Evolutionary conservation across 2,888 invertebrate genomes (phyloP), one percentile per base, ranked within the genome.

Genomic region (Petrophora chlorosata): DNA sequence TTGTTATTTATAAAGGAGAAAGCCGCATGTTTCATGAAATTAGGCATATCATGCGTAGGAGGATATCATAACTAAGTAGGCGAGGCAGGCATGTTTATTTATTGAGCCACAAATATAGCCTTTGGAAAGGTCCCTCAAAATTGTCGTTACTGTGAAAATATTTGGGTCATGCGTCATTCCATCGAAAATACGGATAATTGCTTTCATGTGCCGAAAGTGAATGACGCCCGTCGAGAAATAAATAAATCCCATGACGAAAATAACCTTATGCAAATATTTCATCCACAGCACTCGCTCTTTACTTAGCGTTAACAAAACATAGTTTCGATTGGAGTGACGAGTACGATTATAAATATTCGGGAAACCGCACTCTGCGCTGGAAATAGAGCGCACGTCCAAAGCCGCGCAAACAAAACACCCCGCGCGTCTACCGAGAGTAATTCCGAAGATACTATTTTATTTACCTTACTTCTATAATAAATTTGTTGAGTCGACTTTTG

Each of bases 381-480:
- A 82, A 84, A 86, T 87, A 85, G 78, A 57, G 52, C 62, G 63
- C 65, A 60, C 70, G 65, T 70, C 72, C 68, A 66, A 73, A 73
- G 66, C 70, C 22, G 26, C 14, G 71, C 70, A 80, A 83, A 79
- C 81, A 82, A 80, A 85, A 79, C 77, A 63, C 61, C n/a, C 25
- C 68, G 67, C 77, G 68, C 74, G 71, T 70, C 73, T 65, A 70
- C 69, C 61, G 50, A 55, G 73, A 75, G 69, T 82, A 76, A 78
- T 78, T 81, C 69, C 69, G 69, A 67, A 67, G 66, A 69, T 79
- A 84, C 82, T 81, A 79, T 77, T 77, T 82, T 87, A 89, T 87
- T 89, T 86, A 86, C 83, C 81, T 82, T 77, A 79, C 75, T 76
- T 77, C 82, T 76, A 82, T 85, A 87, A 85, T 85, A 85, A 83